Conservation (phyloP, 1,140 invertebrate genomes). For the Propsilocerus akamusi region DNA sequence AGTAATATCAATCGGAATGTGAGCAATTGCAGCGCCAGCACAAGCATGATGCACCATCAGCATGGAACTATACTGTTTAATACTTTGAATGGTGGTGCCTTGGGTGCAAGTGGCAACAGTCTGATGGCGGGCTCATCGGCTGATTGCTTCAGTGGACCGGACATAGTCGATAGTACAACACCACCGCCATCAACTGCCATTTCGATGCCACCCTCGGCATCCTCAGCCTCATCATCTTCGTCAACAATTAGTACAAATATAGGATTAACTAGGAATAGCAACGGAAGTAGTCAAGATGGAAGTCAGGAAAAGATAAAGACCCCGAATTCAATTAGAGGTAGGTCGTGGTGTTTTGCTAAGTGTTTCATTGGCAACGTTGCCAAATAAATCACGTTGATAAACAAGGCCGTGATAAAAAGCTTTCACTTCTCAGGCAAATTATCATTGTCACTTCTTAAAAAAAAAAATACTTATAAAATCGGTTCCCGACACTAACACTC, state of each 20-base stretch:
- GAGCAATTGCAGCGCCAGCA: background rate
- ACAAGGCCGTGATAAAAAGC: no score
- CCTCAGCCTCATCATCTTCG: background rate
- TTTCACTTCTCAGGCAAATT: no score
- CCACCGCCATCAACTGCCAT: constrained; percentile 6
- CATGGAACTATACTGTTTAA: background rate
- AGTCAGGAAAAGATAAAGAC: constrained; percentile 31
- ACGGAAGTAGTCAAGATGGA: background rate
- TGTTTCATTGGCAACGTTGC: no score
- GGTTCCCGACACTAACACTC: no score
- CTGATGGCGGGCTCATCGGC: background rate
- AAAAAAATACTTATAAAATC: no score
- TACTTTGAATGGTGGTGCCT: background rate
- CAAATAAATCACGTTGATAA: no score
- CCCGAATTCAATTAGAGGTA: constrained; percentile 40
- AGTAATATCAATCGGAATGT: background rate
- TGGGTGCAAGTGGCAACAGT: background rate
- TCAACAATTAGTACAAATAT: constrained; percentile 4
- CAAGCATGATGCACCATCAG: background rate
- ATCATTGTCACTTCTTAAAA: no score
- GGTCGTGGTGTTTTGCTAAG: background rate
- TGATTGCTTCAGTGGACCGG: background rate
- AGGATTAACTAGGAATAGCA: background rate
- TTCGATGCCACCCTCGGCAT: constrained; percentile 1
- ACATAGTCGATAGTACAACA: constrained; percentile 8